Conservation (phyloP, 2,113 vertebrate genomes). For the Mellivora capensis region DNA sequence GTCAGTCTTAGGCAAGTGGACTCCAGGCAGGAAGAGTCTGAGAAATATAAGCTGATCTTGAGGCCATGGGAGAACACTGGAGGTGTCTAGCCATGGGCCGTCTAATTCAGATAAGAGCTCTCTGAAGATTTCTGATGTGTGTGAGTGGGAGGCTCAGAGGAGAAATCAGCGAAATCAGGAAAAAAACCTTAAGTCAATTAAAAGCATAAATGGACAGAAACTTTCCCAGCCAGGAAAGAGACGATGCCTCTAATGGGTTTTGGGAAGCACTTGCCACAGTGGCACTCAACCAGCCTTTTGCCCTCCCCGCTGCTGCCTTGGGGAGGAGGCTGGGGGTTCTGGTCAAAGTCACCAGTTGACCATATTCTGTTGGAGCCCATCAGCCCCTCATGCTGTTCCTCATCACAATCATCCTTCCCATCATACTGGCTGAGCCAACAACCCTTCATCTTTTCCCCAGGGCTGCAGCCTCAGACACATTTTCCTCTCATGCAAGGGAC, state of each 20-base stretch:
- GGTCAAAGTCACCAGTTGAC: not conserved
- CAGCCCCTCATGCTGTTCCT: not conserved
- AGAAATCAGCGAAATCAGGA: not conserved
- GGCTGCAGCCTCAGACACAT: not conserved
- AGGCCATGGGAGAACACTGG: not conserved
- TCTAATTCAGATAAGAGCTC: not conserved
- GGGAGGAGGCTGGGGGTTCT: not conserved
- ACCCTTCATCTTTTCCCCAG: not conserved
- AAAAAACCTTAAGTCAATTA: not conserved
- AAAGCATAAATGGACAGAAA: not conserved
- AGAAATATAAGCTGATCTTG: not conserved
- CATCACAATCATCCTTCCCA: not conserved
- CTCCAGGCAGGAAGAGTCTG: not conserved
- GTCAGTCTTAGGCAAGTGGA: not conserved
- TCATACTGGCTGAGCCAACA: not conserved
- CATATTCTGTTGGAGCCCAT: not conserved
- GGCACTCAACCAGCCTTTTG: not conserved
- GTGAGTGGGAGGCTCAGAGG: not conserved
- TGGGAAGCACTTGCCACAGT: too few relatives aligned
- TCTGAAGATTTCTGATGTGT: not conserved
- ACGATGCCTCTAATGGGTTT: too few relatives aligned
- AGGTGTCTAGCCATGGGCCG: not conserved
- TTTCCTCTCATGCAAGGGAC: not conserved
- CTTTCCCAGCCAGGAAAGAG: not conserved
- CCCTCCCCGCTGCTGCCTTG: not conserved